These are phyloP conservation scores for Myopa testacea DNA, from an alignment of 2,888 invertebrate species.

Conservation along the genomic window DNA sequence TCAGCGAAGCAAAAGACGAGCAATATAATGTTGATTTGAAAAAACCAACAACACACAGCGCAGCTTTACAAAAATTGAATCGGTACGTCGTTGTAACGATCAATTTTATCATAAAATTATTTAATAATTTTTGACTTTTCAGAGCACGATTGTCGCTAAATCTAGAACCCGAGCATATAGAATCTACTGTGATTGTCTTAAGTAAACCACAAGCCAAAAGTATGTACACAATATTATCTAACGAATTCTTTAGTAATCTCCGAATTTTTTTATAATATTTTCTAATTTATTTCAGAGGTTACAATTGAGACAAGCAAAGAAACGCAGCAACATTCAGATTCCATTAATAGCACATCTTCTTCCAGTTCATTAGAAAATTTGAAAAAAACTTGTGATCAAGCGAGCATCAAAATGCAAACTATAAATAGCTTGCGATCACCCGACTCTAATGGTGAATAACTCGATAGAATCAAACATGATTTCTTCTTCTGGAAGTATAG, in stretches of 20 bases:
- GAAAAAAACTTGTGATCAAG: slow-evolving; percentile 6
- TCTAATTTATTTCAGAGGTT: neutral
- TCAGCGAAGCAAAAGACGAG: slow-evolving; percentile 4
- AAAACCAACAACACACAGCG: neutral
- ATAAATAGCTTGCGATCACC: slow-evolving; percentile 27
- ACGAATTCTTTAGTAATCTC: neutral
- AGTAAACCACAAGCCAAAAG: slow-evolving; percentile 12
- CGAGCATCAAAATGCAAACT: slow-evolving; percentile 6
- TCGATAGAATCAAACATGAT: too few species aligned
- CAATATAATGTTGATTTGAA: neutral
- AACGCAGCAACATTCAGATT: neutral
- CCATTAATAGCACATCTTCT: neutral
- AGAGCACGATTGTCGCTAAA: slow-evolving; percentile 62
- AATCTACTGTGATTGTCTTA: slow-evolving; percentile 7
- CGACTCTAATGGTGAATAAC: slow-evolving; percentile 11
- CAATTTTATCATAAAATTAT: neutral
- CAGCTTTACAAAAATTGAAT: slow-evolving; percentile 12
- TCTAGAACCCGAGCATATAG: slow-evolving; percentile 53
- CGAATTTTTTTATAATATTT: neutral
- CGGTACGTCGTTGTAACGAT: neutral
- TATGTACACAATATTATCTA: neutral
- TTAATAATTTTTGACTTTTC: neutral
- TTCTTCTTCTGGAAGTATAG: neutral
- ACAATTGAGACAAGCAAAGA: neutral
- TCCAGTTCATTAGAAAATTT: slow-evolving; percentile 9